A percentile compares a stretch with the other conserved stretches of the same genome.
These are phyloP conservation scores for Oreotragus oreotragus DNA, from an alignment of 2,113 vertebrate genomes.

Conservation along the genomic window DNA sequence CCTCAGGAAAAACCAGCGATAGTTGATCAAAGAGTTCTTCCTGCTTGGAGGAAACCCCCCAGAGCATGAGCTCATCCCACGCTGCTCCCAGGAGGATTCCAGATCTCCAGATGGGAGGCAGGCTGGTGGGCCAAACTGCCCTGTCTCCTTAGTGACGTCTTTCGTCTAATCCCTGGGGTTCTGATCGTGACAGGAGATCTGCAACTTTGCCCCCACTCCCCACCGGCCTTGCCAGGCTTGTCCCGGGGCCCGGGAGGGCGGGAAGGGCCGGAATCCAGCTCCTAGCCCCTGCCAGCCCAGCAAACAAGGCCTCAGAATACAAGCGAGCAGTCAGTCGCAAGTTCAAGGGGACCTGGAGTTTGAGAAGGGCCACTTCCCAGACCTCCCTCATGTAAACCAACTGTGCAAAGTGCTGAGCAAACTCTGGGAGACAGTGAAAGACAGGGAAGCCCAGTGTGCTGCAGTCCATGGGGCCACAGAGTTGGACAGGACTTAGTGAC, in stretches of 20 bases:
- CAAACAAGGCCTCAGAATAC: background rate
- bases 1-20: background rate
- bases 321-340: background rate
- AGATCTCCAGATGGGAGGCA: background rate
- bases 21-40: slow-evolving; percentile 12
- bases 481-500: background rate
- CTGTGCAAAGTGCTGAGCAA: background rate
- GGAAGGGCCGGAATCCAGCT: background rate
- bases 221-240: background rate
- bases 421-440: background rate
- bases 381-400: background rate
- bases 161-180: background rate
- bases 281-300: background rate
- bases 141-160: background rate
- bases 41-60: background rate
- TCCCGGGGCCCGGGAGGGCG: accelerated
- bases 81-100: background rate
- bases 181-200: background rate
- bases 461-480: background rate
- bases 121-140: background rate
- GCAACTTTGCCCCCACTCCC: background rate
- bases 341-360: background rate
- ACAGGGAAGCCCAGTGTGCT: background rate
- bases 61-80: background rate
- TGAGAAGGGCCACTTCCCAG: background rate